A percentile compares a stretch with the other conserved stretches of the same genome.
Conservation (phyloP, 2,113 vertebrate genomes). For the Phylloscopus trochiloides region DNA sequence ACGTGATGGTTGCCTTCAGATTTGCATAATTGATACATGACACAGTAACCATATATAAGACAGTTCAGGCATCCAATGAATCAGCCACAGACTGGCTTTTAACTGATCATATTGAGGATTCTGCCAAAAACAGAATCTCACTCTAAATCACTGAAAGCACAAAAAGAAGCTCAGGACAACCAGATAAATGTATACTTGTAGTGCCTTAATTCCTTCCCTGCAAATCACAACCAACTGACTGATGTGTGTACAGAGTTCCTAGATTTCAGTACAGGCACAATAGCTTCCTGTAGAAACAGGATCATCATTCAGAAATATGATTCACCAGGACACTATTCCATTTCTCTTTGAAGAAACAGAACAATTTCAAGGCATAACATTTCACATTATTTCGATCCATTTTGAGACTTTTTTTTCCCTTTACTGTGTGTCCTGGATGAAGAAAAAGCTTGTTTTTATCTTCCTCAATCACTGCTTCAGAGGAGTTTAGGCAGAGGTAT, state of each 20-base stretch:
- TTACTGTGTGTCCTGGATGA: not conserved
- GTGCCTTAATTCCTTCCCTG: not conserved
- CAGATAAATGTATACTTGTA: not conserved
- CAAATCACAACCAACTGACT: not conserved
- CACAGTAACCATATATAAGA: not conserved
- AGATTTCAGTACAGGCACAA: not conserved
- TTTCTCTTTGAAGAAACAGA: not conserved
- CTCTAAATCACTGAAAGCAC: not conserved
- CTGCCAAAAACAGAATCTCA: not conserved
- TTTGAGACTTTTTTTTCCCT: not conserved
- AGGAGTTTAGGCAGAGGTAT: not conserved
- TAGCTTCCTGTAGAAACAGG: not conserved
- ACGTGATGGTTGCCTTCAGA: not conserved
- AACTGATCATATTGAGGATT: not conserved
- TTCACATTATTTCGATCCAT: not conserved
- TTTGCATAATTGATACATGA: not conserved
- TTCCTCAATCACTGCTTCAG: not conserved
- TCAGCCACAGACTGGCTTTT: not conserved
- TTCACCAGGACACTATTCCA: not conserved
- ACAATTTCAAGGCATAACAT: not conserved
- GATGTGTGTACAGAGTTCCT: not conserved
- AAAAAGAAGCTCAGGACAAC: not conserved
- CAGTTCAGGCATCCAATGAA: not conserved
- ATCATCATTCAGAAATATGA: not conserved
- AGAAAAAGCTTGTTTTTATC: not conserved